Evolutionary conservation across 2,888 invertebrate species (phyloP).

Genomic region (Caenorhabditis parvicauda): DNA sequence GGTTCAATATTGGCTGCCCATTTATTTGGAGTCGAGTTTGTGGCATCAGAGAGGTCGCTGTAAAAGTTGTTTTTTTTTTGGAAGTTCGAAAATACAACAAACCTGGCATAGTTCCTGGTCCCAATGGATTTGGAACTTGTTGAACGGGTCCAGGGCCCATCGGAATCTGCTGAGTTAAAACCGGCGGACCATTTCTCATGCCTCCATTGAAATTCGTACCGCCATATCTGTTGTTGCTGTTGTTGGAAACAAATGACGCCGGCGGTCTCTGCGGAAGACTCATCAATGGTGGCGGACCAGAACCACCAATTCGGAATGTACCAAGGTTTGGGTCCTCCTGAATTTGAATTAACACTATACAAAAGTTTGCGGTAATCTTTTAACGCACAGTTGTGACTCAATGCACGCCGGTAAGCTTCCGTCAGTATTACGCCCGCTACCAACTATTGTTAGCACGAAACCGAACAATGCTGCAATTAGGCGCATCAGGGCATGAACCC

Average conservation of each 20-base stretch:
- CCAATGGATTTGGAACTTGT: no score
- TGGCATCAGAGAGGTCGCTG: no score
- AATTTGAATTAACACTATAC: neutral
- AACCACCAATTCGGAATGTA: neutral
- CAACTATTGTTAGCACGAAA: conserved; percentile 18
- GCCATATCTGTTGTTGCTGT: no score
- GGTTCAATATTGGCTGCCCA: conserved; percentile 21
- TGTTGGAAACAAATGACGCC: no score
- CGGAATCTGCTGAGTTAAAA: no score
- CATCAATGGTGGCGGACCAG: neutral
- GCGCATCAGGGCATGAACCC: conserved; percentile 12
- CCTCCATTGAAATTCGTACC: no score
- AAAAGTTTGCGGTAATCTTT: conserved; percentile 23
- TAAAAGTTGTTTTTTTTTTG: no score
- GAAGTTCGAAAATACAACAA: no score
- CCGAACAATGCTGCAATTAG: conserved; percentile 29
- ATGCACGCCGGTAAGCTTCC: conserved; percentile 31
- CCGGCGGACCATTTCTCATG: no score
- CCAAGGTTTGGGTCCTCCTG: conserved; percentile 1
- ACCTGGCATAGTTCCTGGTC: no score
- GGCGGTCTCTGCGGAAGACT: neutral
- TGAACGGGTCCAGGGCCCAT: no score
- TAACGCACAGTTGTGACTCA: conserved; percentile 22
- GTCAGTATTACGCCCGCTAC: conserved; percentile 23
- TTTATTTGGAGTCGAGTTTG: conserved; percentile 22